Evolutionary conservation across 2,888 invertebrate species (phyloP), one percentile per base, ranked within the genome.

Genomic region (Hipparchia sbordonii): DNA sequence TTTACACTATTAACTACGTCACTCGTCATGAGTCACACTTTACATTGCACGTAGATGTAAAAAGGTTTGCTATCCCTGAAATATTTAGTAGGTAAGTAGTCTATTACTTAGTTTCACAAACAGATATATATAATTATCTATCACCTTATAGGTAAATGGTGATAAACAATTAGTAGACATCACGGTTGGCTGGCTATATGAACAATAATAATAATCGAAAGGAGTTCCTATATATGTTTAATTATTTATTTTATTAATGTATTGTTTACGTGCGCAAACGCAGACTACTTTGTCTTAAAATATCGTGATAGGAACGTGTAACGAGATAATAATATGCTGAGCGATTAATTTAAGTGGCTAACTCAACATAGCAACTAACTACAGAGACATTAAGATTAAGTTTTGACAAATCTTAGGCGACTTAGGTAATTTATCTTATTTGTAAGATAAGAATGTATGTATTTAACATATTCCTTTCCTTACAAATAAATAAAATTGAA

Each of bases 151-250:
- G 45, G 2, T 45, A 60, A 45, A 45, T 61, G 6, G 8, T 5
- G 45, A 45, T 60, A 60, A 60, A 56, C 13, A 57, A 7, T 61
- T 61, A 7, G 46, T 61, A 61, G 46, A 61, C 61, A 62, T 48
- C 48, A 48, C 13, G 13, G 8, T 46, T 9, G 13, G 13, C 12
- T 12, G 12, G 51, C 10, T 51, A 9, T 9, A 9, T 3, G n/a
- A 5, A 13, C n/a, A 7, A n/a, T 51, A 62, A 1, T 46, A 48
- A 62, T 62, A 45, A 62, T 62, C 9, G 45, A 46, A 62, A 46
- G 46, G n/a, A 1, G 46, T 46, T n/a, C n/a, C 45, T 39, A 39
- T 39, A 39, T 39, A 5, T 39, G 39, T 39, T 39, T 39, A 39
- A 39, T 39, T 39, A 39, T 4, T 39, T 39, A 23, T 23, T 60